phyloP scores from a whole-genome alignment of 2,797 vertebrate genomes.

The Tiaroga cobitis region DNA sequence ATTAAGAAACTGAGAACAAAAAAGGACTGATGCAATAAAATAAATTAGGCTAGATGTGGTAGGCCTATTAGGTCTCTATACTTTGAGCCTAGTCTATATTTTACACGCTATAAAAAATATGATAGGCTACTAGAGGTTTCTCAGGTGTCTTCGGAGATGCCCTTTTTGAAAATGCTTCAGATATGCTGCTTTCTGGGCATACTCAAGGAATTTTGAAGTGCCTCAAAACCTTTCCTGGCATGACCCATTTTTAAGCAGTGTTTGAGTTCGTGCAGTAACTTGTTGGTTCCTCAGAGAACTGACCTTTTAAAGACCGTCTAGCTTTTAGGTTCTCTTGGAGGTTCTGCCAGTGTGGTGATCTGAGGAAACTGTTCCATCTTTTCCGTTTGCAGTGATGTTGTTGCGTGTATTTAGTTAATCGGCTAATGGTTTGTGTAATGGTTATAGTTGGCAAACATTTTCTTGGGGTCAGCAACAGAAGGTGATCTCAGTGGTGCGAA shows the following conservation, averaged over 20 bases:
- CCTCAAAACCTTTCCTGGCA: neutral
- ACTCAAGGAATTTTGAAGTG: neutral
- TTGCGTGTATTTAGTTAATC: neutral
- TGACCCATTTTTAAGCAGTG: neutral
- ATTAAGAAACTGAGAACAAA: neutral
- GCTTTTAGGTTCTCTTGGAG: neutral
- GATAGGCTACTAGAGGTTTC: too few species aligned
- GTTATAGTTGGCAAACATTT: slow-evolving; percentile 13
- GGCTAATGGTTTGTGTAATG: neutral
- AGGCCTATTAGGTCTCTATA: neutral
- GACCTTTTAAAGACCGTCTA: neutral
- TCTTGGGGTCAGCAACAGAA: slow-evolving; percentile 67
- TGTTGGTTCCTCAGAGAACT: neutral
- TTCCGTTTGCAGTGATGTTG: too few species aligned
- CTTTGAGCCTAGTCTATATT: neutral
- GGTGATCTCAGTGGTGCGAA: slow-evolving; percentile 58
- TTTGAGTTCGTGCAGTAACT: neutral
- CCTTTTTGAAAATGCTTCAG: neutral
- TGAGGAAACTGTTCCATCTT: neutral
- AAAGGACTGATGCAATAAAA: neutral
- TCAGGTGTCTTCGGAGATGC: neutral
- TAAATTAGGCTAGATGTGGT: neutral
- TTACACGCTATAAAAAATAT: neutral
- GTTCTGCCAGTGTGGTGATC: neutral
- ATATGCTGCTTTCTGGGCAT: neutral